Evolutionary conservation across 37 sponge, comb jelly and placozoan species (phyloP).

Genomic region (Mnemiopsis leidyi): DNA sequence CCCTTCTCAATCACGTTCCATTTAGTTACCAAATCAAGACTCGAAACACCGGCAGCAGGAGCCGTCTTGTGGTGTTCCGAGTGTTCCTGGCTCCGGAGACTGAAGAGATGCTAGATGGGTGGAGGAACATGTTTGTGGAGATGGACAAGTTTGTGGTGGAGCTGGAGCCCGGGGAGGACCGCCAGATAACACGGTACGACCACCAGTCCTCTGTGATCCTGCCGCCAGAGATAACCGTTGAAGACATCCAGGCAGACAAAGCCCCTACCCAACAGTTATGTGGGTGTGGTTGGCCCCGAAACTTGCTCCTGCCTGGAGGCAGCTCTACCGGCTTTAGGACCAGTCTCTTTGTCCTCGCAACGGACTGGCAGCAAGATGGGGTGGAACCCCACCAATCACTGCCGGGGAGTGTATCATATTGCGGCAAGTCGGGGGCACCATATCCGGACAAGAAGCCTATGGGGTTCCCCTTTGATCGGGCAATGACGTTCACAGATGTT

Average conservation of each 20-base stretch:
- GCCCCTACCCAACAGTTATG: not conserved
- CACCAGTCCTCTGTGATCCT: conserved; percentile 31
- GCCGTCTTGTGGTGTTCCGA: not conserved
- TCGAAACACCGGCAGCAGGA: not conserved
- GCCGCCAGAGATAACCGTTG: conserved; percentile 29
- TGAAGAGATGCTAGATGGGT: not conserved
- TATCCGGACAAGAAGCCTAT: conserved; percentile 45
- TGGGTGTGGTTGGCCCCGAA: conserved; percentile 65
- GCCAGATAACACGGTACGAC: not conserved
- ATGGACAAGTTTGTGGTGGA: conserved; percentile 46
- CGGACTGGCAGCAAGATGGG: conserved; percentile 24
- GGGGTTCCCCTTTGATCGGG: conserved; percentile 62
- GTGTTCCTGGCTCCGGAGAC: not conserved
- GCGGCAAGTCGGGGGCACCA: not conserved
- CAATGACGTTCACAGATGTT: not conserved
- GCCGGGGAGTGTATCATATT: conserved; percentile 55
- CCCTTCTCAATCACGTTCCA: conserved; percentile 10
- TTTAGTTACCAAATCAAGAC: conserved; percentile 12
- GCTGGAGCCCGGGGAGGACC: not conserved
- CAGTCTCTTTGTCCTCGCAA: not conserved
- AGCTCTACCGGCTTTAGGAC: not conserved
- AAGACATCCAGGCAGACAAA: not conserved
- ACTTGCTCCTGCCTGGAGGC: conserved; percentile 30
- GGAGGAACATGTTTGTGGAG: conserved; percentile 48
- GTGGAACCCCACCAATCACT: conserved; percentile 12